Conservation (phyloP, 2,797 vertebrate genomes). For the Propithecus perrieri region DNA sequence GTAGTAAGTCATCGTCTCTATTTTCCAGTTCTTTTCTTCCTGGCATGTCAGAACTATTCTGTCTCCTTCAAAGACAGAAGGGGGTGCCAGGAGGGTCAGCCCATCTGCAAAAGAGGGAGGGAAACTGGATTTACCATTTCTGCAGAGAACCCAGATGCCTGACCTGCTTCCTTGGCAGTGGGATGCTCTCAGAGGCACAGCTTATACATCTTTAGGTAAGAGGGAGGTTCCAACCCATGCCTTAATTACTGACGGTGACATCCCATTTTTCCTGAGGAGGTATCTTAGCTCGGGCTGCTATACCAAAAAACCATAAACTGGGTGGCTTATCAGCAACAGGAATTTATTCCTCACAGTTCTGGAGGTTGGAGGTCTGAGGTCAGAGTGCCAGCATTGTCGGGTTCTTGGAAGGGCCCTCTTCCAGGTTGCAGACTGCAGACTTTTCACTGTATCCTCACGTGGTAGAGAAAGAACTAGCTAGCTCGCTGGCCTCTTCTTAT, state of each 20-base stretch:
- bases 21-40: accelerated
- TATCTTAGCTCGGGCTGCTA: neutral
- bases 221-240: too few species aligned
- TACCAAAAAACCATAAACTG: neutral
- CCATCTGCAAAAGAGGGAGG: neutral
- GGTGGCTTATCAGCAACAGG: neutral
- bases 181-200: neutral
- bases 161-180: neutral
- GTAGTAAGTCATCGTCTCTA: neutral
- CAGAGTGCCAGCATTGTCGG: too few species aligned
- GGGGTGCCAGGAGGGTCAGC: neutral
- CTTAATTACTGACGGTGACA: neutral
- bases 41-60: neutral
- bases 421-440: neutral
- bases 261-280: neutral
- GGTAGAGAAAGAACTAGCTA: neutral
- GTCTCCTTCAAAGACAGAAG: conserved; percentile 11
- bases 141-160: neutral
- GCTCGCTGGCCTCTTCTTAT: neutral
- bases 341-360: neutral
- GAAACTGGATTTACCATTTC: neutral
- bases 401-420: neutral
- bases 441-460: neutral
- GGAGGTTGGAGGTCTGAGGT: neutral
- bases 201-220: neutral